These are phyloP conservation scores for Diplogasteroides magnus DNA, from an alignment of 1,140 invertebrate genomes.

Conservation along the genomic window DNA sequence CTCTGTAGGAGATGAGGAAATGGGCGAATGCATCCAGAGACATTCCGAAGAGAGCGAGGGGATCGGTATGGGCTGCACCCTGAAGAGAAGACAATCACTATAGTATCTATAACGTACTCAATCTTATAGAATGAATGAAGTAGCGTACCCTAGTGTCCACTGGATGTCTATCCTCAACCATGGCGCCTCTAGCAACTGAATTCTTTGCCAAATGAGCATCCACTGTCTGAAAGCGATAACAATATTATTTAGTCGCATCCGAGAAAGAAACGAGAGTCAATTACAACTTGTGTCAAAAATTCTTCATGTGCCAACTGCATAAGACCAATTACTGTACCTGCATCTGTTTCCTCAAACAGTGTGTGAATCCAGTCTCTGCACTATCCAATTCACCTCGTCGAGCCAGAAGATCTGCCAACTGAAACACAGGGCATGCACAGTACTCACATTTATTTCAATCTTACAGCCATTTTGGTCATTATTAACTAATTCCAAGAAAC, in stretches of 20 bases:
- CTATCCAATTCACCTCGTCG: conserved; percentile 41
- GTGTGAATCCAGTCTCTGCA: conserved; percentile 50
- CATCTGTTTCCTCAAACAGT: conserved; percentile 50
- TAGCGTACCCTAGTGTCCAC: conserved; percentile 28
- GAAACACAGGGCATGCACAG: no score
- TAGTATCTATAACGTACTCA: no score
- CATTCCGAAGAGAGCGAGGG: conserved; percentile 53
- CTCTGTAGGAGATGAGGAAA: conserved; percentile 44
- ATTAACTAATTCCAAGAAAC: no score
- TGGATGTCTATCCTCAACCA: conserved; percentile 30
- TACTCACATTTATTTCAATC: neutral
- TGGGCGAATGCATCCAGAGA: conserved; percentile 45
- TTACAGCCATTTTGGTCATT: no score
- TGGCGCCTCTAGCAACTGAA: conserved; percentile 42
- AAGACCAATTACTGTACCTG: conserved; percentile 26
- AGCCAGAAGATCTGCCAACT: conserved; percentile 51
- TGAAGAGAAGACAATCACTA: neutral
- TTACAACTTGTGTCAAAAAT: conserved; percentile 1
- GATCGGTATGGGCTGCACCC: conserved; percentile 46
- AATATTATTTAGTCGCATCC: neutral
- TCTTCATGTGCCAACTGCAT: conserved; percentile 23
- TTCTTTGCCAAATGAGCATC: conserved; percentile 41
- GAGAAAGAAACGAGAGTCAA: neutral
- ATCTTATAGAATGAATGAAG: neutral
- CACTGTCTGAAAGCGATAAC: conserved; percentile 12